These are phyloP conservation scores for Hydropsyche betteni DNA, from an alignment of 2,888 invertebrate genomes.

Conservation along the genomic window DNA sequence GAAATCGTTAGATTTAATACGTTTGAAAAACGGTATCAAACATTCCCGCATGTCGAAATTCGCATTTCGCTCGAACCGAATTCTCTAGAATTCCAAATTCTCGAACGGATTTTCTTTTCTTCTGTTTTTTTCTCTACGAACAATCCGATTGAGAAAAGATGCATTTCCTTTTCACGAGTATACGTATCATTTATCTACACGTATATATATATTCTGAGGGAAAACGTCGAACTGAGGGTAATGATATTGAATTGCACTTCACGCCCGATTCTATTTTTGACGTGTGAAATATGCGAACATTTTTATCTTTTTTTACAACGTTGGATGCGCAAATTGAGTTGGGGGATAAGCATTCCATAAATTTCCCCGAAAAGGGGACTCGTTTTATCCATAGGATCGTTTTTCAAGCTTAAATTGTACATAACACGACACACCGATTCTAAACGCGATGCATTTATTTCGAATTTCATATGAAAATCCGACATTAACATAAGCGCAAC, in stretches of 20 bases:
- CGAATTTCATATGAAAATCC: not conserved
- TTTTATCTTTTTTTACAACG: not conserved
- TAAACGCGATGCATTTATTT: not conserved
- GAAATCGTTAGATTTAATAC: too few species aligned
- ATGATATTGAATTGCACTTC: slow-evolving; percentile 7
- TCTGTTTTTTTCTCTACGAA: not conserved
- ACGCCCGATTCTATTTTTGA: slow-evolving; percentile 14
- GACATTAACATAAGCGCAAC: too few species aligned
- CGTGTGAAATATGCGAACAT: slow-evolving; percentile 14
- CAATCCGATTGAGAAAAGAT: too few species aligned
- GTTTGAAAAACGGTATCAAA: too few species aligned
- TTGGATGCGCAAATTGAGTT: not conserved
- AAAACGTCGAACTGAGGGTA: not conserved
- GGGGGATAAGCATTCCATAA: not conserved
- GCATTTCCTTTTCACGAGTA: not conserved
- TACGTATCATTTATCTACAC: not conserved
- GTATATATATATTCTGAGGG: not conserved
- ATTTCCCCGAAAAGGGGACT: not conserved
- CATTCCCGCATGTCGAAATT: too few species aligned
- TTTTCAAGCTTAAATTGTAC: not conserved
- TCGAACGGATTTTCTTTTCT: not conserved
- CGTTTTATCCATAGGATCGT: not conserved
- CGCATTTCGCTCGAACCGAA: too few species aligned
- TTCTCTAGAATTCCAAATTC: too few species aligned
- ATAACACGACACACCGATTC: not conserved